Evolutionary conservation across 1,140 invertebrate species (phyloP).

Genomic region (Leptoteleia sp.): DNA sequence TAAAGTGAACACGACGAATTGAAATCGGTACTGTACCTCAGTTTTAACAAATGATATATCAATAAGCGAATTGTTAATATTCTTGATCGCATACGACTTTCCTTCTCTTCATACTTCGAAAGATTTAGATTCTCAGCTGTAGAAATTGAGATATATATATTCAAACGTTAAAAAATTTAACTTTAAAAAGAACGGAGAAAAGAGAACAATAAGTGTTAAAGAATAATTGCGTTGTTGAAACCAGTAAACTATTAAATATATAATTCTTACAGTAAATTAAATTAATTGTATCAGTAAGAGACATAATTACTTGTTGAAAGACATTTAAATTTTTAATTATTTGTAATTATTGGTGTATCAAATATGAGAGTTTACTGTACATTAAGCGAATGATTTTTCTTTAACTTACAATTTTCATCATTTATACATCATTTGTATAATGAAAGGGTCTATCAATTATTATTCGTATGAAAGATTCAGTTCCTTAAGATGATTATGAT

Average conservation of each 20-base stretch:
- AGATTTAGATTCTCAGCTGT: conserved; percentile 37
- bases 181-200: not conserved
- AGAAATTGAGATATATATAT: conserved; percentile 24
- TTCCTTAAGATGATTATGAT: not conserved
- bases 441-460: not conserved
- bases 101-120: conserved; percentile 44
- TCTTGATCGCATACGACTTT: conserved; percentile 42
- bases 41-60: conserved; percentile 20
- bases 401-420: not conserved
- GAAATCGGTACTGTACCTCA: conserved; percentile 12
- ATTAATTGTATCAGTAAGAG: not conserved
- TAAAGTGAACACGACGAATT: conserved; percentile 20
- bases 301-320: too few species aligned
- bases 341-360: not conserved
- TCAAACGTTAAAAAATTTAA: conserved; percentile 29
- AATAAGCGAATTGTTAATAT: conserved; percentile 52
- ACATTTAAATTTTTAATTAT: too few species aligned
- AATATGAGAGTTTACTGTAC: conserved; percentile 33
- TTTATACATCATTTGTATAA: not conserved
- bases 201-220: conserved; percentile 12
- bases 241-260: not conserved
- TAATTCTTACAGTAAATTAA: conserved; percentile 22
- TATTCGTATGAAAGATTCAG: not conserved
- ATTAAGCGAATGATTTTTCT: conserved; percentile 2
- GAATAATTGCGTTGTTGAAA: not conserved